Conservation (phyloP, 1,140 invertebrate genomes). For the Drosophila sulfurigaster region DNA sequence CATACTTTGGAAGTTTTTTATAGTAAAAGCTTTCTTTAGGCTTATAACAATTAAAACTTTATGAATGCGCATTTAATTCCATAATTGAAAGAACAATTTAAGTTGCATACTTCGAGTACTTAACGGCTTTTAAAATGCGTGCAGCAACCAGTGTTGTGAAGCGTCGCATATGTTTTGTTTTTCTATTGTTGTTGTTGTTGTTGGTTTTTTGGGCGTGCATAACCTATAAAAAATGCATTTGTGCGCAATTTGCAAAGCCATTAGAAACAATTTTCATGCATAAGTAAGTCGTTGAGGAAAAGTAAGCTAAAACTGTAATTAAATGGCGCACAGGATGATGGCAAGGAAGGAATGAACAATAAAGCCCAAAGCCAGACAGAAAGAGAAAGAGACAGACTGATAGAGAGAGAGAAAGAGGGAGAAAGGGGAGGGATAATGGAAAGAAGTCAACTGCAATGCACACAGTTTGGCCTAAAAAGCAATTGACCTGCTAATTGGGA, state of each 20-base stretch:
- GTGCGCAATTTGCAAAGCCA: constrained; percentile 56
- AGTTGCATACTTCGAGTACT: too few species aligned
- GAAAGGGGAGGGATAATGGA: neutral
- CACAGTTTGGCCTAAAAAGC: constrained; percentile 82
- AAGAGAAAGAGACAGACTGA: constrained; percentile 10
- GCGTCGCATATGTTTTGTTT: constrained; percentile 6
- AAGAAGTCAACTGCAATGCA: constrained; percentile 69
- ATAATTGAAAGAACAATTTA: too few species aligned
- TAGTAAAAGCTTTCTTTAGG: too few species aligned
- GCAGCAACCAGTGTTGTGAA: constrained; percentile 9
- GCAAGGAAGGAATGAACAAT: constrained; percentile 30
- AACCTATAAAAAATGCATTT: constrained; percentile 52
- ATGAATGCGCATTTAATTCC: too few species aligned
- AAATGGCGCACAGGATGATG: constrained; percentile 49
- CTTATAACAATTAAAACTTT: too few species aligned
- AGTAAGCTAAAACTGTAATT: constrained; percentile 56
- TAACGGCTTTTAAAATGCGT: neutral
- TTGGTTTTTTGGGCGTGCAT: constrained; percentile 6
- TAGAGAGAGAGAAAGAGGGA: neutral
- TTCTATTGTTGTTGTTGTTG: neutral
- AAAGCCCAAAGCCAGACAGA: constrained; percentile 38
- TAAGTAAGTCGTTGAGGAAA: constrained; percentile 48
- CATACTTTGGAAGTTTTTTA: too few species aligned
- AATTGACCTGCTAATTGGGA: constrained; percentile 82
- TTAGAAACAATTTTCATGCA: constrained; percentile 60